Evolutionary conservation across 2,888 invertebrate genomes (phyloP), one percentile per base, ranked within the genome.

Genomic region (Chesias legatella): DNA sequence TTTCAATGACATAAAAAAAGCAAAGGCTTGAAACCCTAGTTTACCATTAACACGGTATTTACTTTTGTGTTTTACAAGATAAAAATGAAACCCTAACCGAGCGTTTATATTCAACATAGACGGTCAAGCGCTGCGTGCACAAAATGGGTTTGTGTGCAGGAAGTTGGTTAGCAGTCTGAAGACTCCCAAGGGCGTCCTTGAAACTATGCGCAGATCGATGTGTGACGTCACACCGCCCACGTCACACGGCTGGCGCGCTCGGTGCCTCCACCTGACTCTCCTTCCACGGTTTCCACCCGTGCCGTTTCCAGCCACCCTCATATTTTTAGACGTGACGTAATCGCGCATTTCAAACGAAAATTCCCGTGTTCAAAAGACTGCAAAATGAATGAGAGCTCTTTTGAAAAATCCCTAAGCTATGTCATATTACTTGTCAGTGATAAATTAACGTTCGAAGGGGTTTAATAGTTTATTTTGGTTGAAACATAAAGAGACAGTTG

Each of bases 321-420:
- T 84, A 85, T 84, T 79, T 85, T 79, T 85, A 84, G 82, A 77
- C 57, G 65, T 85, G 86, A 86, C 84, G 85, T 80, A 76, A 81
- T 67, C 61, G 54, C 60, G 67, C 63, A 68, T 69, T 68, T 59
- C 59, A 67, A 36, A 34, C 42, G 34, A 36, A 37, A 38, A 21
- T 39, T 24, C 23, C 33, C 13, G 22, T 29, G 10, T 35, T 37
- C 25, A 33, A 39, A 46, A 27, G 32, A 33, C 34, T 48, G 39
- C 33, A 37, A 46, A 41, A 48, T 39, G 37, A 37, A 45, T 40
- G 44, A 41, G 37, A 23, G 37, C 7, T 25, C 21, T 34, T 33
- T 34, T 34, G 28, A 29, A 29, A 17, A 36, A 35, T 38, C 35
- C 35, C 10, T 10, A 29, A 28, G 9, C n/a, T 7, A 7, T 10